Conservation (phyloP, 2,113 vertebrate species). For the Pitta sordida region DNA sequence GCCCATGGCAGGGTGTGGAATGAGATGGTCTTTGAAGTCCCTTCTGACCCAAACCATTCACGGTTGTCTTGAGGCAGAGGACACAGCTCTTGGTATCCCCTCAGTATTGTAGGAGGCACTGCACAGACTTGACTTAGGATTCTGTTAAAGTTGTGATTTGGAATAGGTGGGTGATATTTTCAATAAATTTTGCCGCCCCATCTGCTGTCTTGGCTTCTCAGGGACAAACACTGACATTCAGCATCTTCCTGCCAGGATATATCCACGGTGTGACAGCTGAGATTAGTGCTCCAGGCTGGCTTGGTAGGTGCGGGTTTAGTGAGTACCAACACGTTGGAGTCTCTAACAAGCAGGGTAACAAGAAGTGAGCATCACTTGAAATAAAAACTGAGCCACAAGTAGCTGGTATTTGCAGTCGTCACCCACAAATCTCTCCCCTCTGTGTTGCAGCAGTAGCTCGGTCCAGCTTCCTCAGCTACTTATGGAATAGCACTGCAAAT, state of each 20-base stretch:
- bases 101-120: neutral
- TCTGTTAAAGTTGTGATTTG: neutral
- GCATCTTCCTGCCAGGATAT: neutral
- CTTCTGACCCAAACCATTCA: neutral
- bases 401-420: neutral
- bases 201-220: rapidly evolving
- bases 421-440: neutral
- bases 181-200: neutral
- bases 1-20: neutral
- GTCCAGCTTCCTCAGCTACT: neutral
- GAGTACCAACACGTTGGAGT: neutral
- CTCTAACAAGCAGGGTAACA: neutral
- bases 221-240: neutral
- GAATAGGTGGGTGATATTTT: neutral
- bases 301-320: neutral
- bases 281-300: neutral
- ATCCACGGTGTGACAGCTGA: neutral
- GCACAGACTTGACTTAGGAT: neutral
- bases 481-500: neutral
- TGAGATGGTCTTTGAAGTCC: neutral
- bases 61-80: neutral
- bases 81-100: neutral
- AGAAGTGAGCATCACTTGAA: neutral
- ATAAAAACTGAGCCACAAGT: neutral
- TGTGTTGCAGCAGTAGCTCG: neutral